A percentile compares a stretch with the other conserved stretches of the same genome.
phyloP scores from a whole-genome alignment of 2,888 invertebrate genomes.

The Deroplatys truncata region DNA sequence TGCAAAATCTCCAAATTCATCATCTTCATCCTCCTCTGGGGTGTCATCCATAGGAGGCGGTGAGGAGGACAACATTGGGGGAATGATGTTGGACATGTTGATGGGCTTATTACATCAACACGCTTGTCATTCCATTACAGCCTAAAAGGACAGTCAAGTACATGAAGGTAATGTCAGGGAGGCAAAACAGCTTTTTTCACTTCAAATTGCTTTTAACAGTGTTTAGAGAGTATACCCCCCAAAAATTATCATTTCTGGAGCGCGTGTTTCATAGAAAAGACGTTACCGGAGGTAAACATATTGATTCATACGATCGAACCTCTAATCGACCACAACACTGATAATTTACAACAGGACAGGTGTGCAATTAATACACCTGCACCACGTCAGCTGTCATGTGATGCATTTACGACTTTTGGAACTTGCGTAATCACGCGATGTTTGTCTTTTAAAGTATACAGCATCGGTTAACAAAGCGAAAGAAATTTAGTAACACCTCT shows the following conservation, averaged over 20 bases:
- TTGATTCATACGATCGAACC: background rate
- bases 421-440: background rate
- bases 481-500: background rate
- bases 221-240: too few species aligned
- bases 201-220: too few species aligned
- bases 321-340: background rate
- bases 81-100: slow-evolving; percentile 41
- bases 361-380: background rate
- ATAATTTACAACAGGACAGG: background rate
- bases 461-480: background rate
- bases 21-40: slow-evolving; percentile 55
- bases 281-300: background rate
- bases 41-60: slow-evolving; percentile 61
- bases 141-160: background rate
- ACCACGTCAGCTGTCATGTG: slow-evolving; percentile 7
- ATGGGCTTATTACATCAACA: background rate
- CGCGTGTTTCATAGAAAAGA: too few species aligned
- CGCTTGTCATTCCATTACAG: background rate
- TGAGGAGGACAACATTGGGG: slow-evolving; percentile 62
- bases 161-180: background rate
- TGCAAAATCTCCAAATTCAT: slow-evolving; percentile 33
- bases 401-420: background rate
- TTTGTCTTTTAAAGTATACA: background rate
- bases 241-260: too few species aligned
- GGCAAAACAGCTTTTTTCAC: too few species aligned